Base-by-base conservation (phyloP, 2,797 vertebrate species). In the Tinamus major region DNA sequence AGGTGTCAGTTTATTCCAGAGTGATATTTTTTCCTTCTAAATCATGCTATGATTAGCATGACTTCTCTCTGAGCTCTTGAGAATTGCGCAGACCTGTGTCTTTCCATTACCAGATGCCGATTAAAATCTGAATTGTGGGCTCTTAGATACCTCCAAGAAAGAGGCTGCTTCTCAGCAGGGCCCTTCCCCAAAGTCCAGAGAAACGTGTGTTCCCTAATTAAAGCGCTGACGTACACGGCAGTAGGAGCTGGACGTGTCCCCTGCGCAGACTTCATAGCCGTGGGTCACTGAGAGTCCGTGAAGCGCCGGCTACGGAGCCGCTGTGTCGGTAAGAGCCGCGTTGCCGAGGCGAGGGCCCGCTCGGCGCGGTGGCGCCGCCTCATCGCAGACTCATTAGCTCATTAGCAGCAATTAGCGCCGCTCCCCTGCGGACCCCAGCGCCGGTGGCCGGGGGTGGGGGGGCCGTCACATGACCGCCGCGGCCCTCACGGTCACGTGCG, bases 131-230 rank as follows among this genome's bases (percentile, higher is more conserved):
- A 9, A 20, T 4, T 31, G 5, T 35, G 1, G 5, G 9, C 59
- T 5, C 3, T 1, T 27, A n/a, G 29, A 4, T 0, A 1, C 14
- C 27, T 7, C 2, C 0, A 7, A 1, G 42, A 5, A 10, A 27
- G 0, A 4, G 46, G 19, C 31, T 1, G 4, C 1, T 2, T 15
- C 20, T 17, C 27, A 6, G 49, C 6, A 1, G 19, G 1, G 48
- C 48, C 16, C 0, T 5, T n/a, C 4, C 1, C 53, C 2, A 41
- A 1, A 3, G 29, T 21, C 5, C 13, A 33, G 37, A 21, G 24
- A 44, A 37, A 33, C 2, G 2, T 1, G 24, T 3, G 6, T 29
- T 42, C 31, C 24, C 29, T 13, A 1, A 13, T 2, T 20, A 23
- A n/a, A 13, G 41, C 26, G 12, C 3, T 2, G 5, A 18, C 9